Evolutionary conservation across 2,797 vertebrate species (phyloP).

Genomic region (Ibycter americanus): DNA sequence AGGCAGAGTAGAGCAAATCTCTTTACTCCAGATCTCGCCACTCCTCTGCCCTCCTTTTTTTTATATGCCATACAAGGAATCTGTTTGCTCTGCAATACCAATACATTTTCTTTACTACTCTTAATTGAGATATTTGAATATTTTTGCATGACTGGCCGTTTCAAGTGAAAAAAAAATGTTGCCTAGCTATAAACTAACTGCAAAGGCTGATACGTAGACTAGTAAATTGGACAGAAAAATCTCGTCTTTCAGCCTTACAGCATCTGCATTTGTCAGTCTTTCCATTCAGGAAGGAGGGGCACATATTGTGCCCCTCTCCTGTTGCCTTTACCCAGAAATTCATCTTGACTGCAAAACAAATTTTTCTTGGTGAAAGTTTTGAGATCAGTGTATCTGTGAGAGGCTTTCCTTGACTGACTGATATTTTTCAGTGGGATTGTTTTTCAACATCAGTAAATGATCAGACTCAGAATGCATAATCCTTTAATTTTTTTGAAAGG

Average conservation of each 20-base stretch:
- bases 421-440: fast-evolving
- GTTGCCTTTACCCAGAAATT: neutral
- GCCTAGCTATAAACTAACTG: neutral
- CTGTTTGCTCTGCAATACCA: neutral
- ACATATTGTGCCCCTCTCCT: neutral
- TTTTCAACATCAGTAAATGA: neutral
- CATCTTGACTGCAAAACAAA: neutral
- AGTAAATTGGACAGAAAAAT: neutral
- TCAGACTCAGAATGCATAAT: neutral
- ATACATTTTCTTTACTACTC: neutral
- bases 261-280: neutral
- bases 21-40: fast-evolving
- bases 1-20: neutral
- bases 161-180: neutral
- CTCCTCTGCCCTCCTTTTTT: neutral
- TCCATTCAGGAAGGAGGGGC: neutral
- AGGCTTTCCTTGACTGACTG: neutral
- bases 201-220: neutral
- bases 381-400: neutral
- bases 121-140: neutral
- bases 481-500: neutral
- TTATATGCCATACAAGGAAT: neutral
- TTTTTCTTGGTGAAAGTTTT: neutral
- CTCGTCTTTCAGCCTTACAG: neutral
- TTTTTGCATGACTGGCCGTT: neutral